Percentiles rank a stretch among this genome's conserved stretches.
phyloP scores from a whole-genome alignment of 2,113 vertebrate genomes.

The Atractosteus spatula region DNA sequence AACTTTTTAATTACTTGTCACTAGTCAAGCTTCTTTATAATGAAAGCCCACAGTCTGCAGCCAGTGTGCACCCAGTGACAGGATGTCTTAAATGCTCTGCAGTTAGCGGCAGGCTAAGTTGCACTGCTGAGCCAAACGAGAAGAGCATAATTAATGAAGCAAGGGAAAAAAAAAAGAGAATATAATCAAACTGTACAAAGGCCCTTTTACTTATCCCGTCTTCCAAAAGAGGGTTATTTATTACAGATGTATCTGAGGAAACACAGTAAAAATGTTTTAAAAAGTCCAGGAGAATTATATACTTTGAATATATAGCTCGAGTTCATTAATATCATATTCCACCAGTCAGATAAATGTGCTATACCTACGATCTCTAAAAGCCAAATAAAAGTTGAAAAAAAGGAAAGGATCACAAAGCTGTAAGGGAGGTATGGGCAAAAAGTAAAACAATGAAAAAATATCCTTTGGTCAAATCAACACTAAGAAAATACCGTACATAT shows the following conservation, averaged over 20 bases:
- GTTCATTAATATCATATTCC: conserved; percentile 1
- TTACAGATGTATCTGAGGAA: conserved; percentile 54
- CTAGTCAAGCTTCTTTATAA: too few relatives aligned
- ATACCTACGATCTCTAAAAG: conserved; percentile 1
- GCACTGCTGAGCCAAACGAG: too few relatives aligned
- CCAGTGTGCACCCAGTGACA: too few relatives aligned
- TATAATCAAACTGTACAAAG: conserved; percentile 41
- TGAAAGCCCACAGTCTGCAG: too few relatives aligned
- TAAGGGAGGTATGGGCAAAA: conserved; percentile 1
- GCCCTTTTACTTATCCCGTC: conserved; percentile 23
- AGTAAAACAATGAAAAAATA: conserved; percentile 31
- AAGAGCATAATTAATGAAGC: conserved; percentile 27
- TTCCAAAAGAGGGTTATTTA: conserved; percentile 30
- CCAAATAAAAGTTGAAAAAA: neutral
- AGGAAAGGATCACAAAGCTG: conserved; percentile 5
- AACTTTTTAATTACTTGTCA: too few relatives aligned
- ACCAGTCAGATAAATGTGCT: conserved; percentile 1
- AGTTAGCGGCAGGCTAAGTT: too few relatives aligned
- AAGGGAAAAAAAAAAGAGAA: conserved; percentile 13
- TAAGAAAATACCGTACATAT: conserved; percentile 28
- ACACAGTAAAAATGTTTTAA: conserved; percentile 56
- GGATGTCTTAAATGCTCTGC: too few relatives aligned
- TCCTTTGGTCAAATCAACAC: conserved; percentile 61
- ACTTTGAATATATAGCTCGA: conserved; percentile 15
- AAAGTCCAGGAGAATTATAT: neutral